Evolutionary conservation across 2,113 vertebrate genomes (phyloP), one percentile per base, ranked within the genome.

Genomic region (Calcarius ornatus): DNA sequence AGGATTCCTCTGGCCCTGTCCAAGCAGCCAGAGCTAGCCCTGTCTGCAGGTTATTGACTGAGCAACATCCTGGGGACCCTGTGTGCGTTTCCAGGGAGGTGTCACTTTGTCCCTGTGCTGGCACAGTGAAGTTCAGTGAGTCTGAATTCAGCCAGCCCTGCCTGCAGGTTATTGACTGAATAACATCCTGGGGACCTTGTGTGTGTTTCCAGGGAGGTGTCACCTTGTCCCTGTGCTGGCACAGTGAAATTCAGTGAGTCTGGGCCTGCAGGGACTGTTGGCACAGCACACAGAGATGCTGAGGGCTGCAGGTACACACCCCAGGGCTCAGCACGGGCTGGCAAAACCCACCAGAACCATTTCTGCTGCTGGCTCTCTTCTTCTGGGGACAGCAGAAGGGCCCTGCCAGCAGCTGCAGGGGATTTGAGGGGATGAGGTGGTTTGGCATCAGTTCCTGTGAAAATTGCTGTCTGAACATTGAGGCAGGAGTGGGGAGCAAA

Each of bases 51-150:
- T 8, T 54, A 8, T n/a, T 57, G 57, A 35, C 0, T 33, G 63
- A n/a, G n/a, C n/a, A 53, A 28, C 43, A 25, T 15, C 48, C 59
- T 6, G 21, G 33, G 66, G 40, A 43, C 20, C 1, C 0, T 2
- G 9, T 17, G 19, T 1, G 22, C 54, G 43, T 20, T 64, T 50
- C 50, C 23, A 48, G 1, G 0, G 5, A 8, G 0, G 25, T 2
- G 30, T 3, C 42, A 2, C 50, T 75, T 75, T n/a, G n/a, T n/a
- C n/a, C n/a, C n/a, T n/a, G n/a, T 8, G 50, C 45, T 71, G 42
- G 15, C 11, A 5, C 1, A 37, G 12, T 31, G n/a, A 27, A 47
- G 57, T 81, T 12, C n/a, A n/a, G n/a, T n/a, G n/a, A n/a, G n/a
- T n/a, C n/a, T n/a, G n/a, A n/a, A n/a, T n/a, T n/a, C n/a, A n/a